Percentiles rank a stretch among this genome's conserved stretches.
Evolutionary conservation across 2,888 invertebrate species (phyloP).

Genomic region (Craniophora ligustri): DNA sequence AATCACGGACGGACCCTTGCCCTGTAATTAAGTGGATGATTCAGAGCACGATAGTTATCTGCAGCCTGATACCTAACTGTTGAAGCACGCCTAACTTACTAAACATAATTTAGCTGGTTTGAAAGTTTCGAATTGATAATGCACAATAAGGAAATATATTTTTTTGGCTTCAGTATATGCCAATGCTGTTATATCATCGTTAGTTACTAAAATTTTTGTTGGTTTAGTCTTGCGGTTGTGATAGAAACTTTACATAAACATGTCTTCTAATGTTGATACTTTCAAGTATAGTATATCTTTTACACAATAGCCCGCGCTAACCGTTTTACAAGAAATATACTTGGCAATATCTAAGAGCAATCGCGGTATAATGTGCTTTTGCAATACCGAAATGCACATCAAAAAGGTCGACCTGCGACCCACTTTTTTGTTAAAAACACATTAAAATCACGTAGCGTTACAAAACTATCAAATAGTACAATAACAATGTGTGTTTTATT

Average conservation of each 20-base stretch:
- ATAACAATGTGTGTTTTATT: conserved; percentile 23
- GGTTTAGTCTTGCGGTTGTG: conserved; percentile 8
- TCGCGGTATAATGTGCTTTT: conserved; percentile 46
- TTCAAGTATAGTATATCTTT: conserved; percentile 29
- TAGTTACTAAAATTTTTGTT: not conserved
- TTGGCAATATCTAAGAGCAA: conserved; percentile 40
- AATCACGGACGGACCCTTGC: conserved; percentile 56
- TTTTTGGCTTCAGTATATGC: conserved; percentile 23
- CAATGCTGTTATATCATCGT: conserved; percentile 33
- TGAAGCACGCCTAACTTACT: conserved; percentile 8
- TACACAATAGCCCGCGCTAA: conserved; percentile 38
- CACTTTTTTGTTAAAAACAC: conserved; percentile 36
- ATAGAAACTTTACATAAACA: conserved; percentile 18
- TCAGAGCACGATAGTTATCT: conserved; percentile 46
- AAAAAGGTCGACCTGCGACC: conserved; percentile 50
- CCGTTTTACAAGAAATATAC: conserved; percentile 36
- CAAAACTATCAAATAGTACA: conserved; percentile 31
- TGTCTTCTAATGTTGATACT: conserved; percentile 5
- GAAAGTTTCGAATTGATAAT: conserved; percentile 32
- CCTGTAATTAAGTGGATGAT: conserved; percentile 63
- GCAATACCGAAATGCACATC: conserved; percentile 41
- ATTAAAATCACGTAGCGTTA: conserved; percentile 41
- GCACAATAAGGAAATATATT: conserved; percentile 6
- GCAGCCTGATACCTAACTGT: conserved; percentile 25
- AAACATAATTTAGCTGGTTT: conserved; percentile 11